Conservation (phyloP, 2,113 vertebrate genomes). For the Numida meleagris region DNA sequence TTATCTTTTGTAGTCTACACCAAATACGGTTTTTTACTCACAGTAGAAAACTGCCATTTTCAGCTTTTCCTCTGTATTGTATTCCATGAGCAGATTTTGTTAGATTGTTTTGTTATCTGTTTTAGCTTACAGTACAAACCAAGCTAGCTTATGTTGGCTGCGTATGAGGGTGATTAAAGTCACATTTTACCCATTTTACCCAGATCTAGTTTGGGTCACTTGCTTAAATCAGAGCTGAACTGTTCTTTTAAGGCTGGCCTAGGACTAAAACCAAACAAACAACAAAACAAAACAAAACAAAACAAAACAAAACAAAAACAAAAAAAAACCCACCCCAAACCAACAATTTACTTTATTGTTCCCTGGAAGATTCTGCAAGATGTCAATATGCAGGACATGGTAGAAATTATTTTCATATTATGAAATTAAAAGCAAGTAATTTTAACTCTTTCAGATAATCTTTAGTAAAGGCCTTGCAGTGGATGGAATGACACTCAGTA, state of each 20-base stretch:
- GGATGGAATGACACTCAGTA: conserved; percentile 82
- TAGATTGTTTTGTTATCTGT: neutral
- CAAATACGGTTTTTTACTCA: neutral
- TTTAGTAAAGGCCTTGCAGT: conserved; percentile 83
- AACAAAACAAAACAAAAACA: too few relatives aligned
- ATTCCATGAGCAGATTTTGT: neutral
- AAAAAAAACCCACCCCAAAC: too few relatives aligned
- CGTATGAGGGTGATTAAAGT: neutral
- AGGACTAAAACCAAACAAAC: too few relatives aligned
- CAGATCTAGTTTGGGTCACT: neutral
- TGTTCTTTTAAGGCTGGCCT: neutral
- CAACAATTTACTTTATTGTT: neutral
- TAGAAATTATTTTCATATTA: neutral
- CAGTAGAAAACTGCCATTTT: neutral
- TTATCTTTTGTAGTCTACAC: neutral
- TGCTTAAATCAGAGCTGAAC: neutral
- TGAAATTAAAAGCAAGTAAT: neutral
- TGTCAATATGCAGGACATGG: neutral
- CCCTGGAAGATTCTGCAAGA: neutral
- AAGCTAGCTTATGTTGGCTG: neutral
- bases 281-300: too few relatives aligned
- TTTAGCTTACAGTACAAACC: neutral
- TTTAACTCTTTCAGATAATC: conserved; percentile 80
- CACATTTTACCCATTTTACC: neutral
- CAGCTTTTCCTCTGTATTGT: neutral